phyloP scores from a whole-genome alignment of 1,140 invertebrate genomes.

The Temnothorax longispinosus region DNA sequence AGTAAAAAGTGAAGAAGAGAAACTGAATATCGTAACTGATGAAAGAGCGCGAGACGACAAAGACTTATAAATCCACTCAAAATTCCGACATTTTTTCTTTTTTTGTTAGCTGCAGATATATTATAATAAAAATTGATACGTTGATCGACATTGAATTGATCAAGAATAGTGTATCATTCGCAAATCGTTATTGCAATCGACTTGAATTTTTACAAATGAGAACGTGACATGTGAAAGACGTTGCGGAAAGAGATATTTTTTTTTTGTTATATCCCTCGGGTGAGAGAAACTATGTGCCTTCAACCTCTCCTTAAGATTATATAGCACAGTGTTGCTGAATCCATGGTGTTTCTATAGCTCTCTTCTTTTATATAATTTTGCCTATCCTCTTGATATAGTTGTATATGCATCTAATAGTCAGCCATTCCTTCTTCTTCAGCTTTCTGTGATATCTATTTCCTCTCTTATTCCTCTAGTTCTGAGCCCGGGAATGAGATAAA shows the following conservation, averaged over 20 bases:
- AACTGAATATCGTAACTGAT: background rate
- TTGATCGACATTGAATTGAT: background rate
- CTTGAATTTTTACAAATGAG: background rate
- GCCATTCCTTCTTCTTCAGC: too few relatives aligned
- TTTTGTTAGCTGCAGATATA: background rate
- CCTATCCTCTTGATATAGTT: too few relatives aligned
- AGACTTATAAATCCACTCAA: background rate
- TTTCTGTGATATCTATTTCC: too few relatives aligned
- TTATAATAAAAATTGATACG: constrained; percentile 4
- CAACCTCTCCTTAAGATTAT: too few relatives aligned
- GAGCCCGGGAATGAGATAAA: background rate
- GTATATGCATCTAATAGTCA: too few relatives aligned
- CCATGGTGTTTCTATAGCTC: too few relatives aligned
- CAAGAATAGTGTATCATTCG: background rate
- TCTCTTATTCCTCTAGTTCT: too few relatives aligned
- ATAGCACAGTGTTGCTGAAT: too few relatives aligned
- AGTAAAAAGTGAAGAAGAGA: background rate
- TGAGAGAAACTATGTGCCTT: too few relatives aligned
- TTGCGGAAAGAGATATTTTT: background rate
- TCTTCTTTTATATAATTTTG: too few relatives aligned
- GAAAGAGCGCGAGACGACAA: background rate
- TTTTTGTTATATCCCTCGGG: too few relatives aligned
- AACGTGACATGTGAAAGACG: background rate
- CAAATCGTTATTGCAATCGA: background rate
- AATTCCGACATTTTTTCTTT: too few relatives aligned